Percentiles rank a stretch among this genome's conserved stretches.
Evolutionary conservation across 2,797 vertebrate species (phyloP).

Genomic region (Chaetodon trifasciatus): DNA sequence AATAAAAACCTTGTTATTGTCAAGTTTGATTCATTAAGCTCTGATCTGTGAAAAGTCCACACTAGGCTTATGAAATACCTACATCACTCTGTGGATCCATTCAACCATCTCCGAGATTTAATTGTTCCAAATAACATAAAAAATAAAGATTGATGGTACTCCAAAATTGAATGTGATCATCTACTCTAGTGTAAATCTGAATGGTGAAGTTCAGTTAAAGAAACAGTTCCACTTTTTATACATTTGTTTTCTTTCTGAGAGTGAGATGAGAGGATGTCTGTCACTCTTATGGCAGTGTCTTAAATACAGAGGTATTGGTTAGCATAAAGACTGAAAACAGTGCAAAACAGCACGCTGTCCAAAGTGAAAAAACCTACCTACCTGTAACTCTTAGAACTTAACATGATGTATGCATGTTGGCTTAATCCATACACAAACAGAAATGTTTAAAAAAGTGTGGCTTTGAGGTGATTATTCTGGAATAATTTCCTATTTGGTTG

Average conservation of each 20-base stretch:
- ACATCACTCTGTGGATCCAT: neutral
- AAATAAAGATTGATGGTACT: neutral
- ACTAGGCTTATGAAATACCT: neutral
- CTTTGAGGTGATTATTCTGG: no score
- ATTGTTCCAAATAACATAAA: neutral
- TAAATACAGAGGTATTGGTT: no score
- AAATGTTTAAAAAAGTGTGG: no score
- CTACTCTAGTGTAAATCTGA: neutral
- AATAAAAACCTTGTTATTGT: neutral
- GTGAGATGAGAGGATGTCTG: neutral
- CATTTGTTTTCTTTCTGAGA: neutral
- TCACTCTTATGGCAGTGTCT: no score
- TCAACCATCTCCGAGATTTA: neutral
- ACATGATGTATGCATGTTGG: no score
- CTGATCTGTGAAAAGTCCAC: neutral
- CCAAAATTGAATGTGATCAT: neutral
- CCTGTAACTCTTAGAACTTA: no score
- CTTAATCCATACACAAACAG: no score
- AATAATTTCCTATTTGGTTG: no score
- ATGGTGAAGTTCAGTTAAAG: neutral
- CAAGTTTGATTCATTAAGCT: neutral
- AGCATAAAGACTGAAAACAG: neutral
- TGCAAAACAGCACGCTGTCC: neutral
- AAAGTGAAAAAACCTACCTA: neutral
- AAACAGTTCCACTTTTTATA: neutral